phyloP scores from a whole-genome alignment of 2,113 vertebrate genomes.

The Sinocyclocheilus grahami region DNA sequence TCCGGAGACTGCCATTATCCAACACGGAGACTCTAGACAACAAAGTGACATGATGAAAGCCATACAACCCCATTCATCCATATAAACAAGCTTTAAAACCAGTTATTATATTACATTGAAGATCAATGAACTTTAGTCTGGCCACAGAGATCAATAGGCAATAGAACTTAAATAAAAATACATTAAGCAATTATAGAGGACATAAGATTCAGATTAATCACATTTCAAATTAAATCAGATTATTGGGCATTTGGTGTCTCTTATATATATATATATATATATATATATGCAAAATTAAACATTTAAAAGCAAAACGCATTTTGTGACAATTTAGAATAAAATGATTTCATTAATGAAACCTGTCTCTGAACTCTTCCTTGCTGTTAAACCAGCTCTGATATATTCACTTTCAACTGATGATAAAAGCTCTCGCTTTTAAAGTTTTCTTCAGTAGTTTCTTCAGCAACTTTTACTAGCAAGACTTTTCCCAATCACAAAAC shows the following conservation, averaged over 20 bases:
- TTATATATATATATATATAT: background rate
- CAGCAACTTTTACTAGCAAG: background rate
- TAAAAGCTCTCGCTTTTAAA: background rate
- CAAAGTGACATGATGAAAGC: slow-evolving; percentile 42
- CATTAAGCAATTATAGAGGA: background rate
- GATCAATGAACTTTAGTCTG: slow-evolving; percentile 16
- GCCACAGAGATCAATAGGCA: background rate
- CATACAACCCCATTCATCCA: background rate
- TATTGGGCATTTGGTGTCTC: background rate
- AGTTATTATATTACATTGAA: background rate
- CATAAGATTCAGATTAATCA: background rate
- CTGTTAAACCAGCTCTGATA: background rate
- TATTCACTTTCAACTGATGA: background rate
- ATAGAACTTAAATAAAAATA: background rate
- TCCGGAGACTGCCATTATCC: slow-evolving; percentile 91
- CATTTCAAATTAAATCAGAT: background rate
- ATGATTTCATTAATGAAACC: background rate
- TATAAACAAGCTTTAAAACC: background rate
- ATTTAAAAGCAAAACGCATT: background rate
- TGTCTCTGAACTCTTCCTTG: background rate
- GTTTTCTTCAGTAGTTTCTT: background rate
- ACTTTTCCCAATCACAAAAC: background rate
- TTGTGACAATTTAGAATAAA: background rate
- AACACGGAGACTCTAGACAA: slow-evolving; percentile 81
- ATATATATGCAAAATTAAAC: background rate